Evolutionary conservation across 1,140 invertebrate genomes (phyloP).

Genomic region (Caenorhabditis briggsae): DNA sequence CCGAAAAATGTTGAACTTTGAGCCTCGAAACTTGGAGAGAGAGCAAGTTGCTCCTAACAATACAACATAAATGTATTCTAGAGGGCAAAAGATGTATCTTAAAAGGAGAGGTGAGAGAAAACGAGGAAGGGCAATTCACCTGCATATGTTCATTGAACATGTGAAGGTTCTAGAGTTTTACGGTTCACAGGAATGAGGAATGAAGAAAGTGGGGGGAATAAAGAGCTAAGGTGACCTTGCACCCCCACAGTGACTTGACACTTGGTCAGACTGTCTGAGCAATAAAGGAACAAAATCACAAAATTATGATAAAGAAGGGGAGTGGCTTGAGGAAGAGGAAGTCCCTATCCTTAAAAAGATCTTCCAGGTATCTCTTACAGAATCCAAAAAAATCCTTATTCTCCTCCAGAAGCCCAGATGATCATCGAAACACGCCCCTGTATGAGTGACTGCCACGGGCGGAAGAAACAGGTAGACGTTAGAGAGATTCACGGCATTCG

Average conservation of each 20-base stretch:
- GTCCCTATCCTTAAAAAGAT: neutral
- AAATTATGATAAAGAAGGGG: no score
- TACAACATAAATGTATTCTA: neutral
- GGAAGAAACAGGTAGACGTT: slow-evolving; percentile 46
- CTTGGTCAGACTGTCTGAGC: no score
- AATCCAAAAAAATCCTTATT: no score
- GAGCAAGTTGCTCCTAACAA: no score
- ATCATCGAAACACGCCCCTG: slow-evolving; percentile 21
- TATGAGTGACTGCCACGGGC: neutral
- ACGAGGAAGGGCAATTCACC: neutral
- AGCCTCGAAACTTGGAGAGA: neutral
- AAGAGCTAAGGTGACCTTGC: no score
- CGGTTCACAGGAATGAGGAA: no score
- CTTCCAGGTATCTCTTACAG: neutral
- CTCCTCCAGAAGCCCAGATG: neutral
- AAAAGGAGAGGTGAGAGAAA: neutral
- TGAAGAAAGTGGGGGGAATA: no score
- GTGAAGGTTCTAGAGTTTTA: no score
- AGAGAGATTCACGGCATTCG: neutral
- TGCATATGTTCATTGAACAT: slow-evolving; percentile 14
- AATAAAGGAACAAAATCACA: no score
- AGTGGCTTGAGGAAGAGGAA: no score
- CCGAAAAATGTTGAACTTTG: neutral
- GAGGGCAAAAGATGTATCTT: neutral
- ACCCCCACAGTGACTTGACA: no score